Conservation (phyloP, 2,888 invertebrate species). For the Tigriopus californicus region DNA sequence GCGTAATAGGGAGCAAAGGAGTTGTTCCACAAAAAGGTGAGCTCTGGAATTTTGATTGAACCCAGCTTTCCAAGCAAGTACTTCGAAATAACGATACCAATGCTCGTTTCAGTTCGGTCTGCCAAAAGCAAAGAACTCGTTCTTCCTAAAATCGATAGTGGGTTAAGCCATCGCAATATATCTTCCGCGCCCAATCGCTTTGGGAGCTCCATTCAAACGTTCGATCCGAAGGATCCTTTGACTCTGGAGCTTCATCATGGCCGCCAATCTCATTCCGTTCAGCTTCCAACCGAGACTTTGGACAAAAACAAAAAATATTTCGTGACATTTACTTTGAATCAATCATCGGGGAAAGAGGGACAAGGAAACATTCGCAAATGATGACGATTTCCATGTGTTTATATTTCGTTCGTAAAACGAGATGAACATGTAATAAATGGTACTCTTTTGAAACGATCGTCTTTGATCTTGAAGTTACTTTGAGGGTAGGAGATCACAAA, state of each 20-base stretch:
- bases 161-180: constrained; percentile 5
- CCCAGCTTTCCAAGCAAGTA: too few species aligned
- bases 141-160: constrained; percentile 15
- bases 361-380: too few species aligned
- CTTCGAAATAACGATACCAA: neutral
- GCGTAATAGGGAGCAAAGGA: constrained; percentile 38
- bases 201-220: constrained; percentile 13
- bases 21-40: neutral
- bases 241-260: constrained; percentile 61
- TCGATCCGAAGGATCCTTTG: constrained; percentile 25
- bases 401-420: too few species aligned
- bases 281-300: constrained; percentile 63
- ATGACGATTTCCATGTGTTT: too few species aligned
- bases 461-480: too few species aligned
- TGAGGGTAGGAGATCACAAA: too few species aligned
- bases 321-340: constrained; percentile 62
- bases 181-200: neutral
- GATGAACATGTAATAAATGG: too few species aligned
- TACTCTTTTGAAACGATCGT: too few species aligned
- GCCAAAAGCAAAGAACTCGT: constrained; percentile 25
- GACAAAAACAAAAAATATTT: constrained; percentile 78
- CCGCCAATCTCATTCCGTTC: constrained; percentile 55
- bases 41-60: neutral
- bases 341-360: neutral
- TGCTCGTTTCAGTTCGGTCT: constrained; percentile 48